phyloP scores from a whole-genome alignment of 64 coral and sea anemone genomes.

The Dendronephthya gigantea region DNA sequence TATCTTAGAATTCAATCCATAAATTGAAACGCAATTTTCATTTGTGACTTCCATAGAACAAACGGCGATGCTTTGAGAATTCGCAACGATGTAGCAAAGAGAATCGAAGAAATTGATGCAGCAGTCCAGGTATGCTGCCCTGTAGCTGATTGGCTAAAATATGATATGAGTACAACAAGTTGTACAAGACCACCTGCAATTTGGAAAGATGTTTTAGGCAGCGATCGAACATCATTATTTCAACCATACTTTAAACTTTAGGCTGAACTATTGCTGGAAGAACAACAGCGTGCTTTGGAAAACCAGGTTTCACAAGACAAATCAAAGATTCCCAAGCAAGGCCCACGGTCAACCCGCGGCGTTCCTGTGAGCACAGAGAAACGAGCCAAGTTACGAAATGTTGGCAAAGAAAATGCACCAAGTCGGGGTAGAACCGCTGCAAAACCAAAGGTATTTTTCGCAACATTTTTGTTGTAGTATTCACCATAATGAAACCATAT shows the following conservation, averaged over 20 bases:
- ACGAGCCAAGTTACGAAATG: not conserved
- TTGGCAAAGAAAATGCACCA: not conserved
- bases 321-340: not conserved
- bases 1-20: not conserved
- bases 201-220: too few species aligned
- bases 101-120: conserved; percentile 57
- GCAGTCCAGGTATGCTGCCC: conserved; percentile 55
- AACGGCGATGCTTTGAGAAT: conserved; percentile 58
- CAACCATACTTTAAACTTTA: not conserved
- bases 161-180: too few species aligned
- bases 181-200: too few species aligned
- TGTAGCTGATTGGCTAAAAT: too few species aligned
- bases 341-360: not conserved
- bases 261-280: not conserved
- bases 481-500: too few species aligned
- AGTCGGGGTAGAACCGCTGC: not conserved
- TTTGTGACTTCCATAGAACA: conserved; percentile 13
- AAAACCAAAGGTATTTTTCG: not conserved
- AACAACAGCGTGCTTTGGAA: not conserved
- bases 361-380: not conserved
- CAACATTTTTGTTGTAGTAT: too few species aligned
- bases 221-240: not conserved
- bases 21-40: not conserved
- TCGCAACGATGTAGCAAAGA: conserved; percentile 68
- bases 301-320: not conserved